Evolutionary conservation across 2,113 vertebrate species (phyloP).

Genomic region (Malurus alboscapulatus): DNA sequence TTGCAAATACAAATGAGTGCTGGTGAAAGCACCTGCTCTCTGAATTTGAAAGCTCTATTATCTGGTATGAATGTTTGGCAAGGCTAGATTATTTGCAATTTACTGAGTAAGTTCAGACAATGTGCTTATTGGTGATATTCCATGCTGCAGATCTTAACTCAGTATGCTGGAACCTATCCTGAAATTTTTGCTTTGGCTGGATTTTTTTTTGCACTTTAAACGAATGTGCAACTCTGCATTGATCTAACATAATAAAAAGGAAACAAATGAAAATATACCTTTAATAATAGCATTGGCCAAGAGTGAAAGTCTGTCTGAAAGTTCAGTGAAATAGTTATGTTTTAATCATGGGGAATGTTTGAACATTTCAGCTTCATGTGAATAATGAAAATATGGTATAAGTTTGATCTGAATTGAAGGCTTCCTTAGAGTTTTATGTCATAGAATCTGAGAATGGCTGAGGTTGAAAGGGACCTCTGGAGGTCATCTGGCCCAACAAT

Average conservation of each 20-base stretch:
- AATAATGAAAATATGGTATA: background rate
- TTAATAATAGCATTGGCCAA: background rate
- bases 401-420: background rate
- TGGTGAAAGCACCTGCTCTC: background rate
- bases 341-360: background rate
- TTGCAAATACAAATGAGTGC: background rate
- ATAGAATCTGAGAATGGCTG: background rate
- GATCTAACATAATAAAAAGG: background rate
- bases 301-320: background rate
- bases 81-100: background rate
- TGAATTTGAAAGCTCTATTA: background rate
- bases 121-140: background rate
- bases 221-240: background rate
- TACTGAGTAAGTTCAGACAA: background rate
- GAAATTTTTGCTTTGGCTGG: background rate
- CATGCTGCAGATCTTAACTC: background rate
- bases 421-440: background rate
- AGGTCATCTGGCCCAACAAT: background rate
- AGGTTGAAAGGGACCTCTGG: background rate
- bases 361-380: background rate
- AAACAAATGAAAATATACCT: background rate
- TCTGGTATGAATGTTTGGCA: background rate
- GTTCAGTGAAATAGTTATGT: background rate
- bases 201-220: background rate
- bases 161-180: background rate